Percentiles rank a stretch among this genome's conserved stretches.
These are phyloP conservation scores for Melinaea marsaeus DNA, from an alignment of 2,888 invertebrate species.

Conservation along the genomic window DNA sequence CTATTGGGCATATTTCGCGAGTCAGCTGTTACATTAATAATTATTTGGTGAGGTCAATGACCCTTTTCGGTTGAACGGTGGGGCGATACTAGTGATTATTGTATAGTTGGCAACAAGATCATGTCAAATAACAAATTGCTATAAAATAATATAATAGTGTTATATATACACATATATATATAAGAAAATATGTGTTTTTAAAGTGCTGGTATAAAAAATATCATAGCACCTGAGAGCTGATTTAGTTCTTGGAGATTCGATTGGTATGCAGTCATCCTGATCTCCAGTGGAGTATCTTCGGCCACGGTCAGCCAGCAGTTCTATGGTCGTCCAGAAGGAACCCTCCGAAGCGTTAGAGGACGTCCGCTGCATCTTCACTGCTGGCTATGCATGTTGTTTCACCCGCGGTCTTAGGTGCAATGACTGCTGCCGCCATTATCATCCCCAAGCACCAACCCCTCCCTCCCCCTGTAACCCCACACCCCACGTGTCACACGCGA, in stretches of 20 bases:
- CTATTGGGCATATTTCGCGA: too few species aligned
- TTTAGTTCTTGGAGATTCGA: slow-evolving; percentile 47
- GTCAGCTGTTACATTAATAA: too few species aligned
- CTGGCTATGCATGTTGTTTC: slow-evolving; percentile 47
- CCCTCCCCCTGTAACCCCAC: slow-evolving; percentile 36
- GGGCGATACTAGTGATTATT: too few species aligned
- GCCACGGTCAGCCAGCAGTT: slow-evolving; percentile 76
- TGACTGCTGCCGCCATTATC: slow-evolving; percentile 65
- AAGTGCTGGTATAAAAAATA: too few species aligned
- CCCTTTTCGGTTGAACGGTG: too few species aligned
- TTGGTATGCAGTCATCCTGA: slow-evolving; percentile 47
- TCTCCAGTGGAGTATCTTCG: slow-evolving; percentile 70
- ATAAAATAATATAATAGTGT: too few species aligned
- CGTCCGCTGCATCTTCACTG: slow-evolving; percentile 58
- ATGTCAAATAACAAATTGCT: too few species aligned
- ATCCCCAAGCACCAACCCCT: slow-evolving; percentile 41
- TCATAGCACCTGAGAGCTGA: slow-evolving; percentile 61
- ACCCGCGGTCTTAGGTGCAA: slow-evolving; percentile 66
- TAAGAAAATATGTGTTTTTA: too few species aligned
- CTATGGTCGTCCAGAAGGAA: slow-evolving; percentile 81
- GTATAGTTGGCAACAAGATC: too few species aligned
- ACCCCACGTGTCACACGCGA: slow-evolving; percentile 69
- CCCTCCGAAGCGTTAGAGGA: slow-evolving; percentile 69
- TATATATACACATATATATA: too few species aligned
- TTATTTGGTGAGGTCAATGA: too few species aligned